These are phyloP conservation scores for Caenorhabditis imperialis DNA, from an alignment of 2,888 invertebrate genomes.

Conservation along the genomic window DNA sequence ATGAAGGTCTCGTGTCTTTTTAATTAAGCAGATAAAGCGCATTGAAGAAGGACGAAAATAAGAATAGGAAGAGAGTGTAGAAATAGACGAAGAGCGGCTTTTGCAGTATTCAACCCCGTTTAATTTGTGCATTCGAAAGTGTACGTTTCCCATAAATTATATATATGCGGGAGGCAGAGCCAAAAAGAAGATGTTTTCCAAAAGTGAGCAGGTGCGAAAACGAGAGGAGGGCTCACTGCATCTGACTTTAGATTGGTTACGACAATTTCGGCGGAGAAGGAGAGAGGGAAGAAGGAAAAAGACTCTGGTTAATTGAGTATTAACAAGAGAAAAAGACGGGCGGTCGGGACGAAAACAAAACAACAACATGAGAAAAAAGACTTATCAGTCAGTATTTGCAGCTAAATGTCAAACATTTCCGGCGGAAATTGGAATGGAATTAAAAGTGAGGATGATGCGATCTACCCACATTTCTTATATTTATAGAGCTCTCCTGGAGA, in stretches of 20 bases:
- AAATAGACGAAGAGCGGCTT: constrained; percentile 19
- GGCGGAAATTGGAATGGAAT: constrained; percentile 3
- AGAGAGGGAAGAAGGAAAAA: constrained; percentile 11
- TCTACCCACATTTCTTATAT: too few relatives aligned
- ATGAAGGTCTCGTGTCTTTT: constrained; percentile 8
- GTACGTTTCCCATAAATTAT: constrained; percentile 34
- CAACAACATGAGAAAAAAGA: too few relatives aligned
- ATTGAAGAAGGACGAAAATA: constrained; percentile 17
- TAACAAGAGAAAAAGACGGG: constrained; percentile 28
- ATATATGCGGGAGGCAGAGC: constrained; percentile 14
- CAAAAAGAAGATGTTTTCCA: constrained; percentile 14
- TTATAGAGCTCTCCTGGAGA: too few relatives aligned
- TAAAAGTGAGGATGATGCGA: constrained; percentile 11
- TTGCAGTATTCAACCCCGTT: too few relatives aligned
- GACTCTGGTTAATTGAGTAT: constrained; percentile 50
- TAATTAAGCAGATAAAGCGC: constrained; percentile 41
- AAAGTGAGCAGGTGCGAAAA: constrained; percentile 24
- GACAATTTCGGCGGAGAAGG: background rate
- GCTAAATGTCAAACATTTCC: background rate
- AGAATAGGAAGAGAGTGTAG: background rate
- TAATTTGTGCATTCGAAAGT: constrained; percentile 37
- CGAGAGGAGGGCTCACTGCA: background rate
- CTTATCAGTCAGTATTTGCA: too few relatives aligned
- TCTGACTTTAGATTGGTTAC: constrained; percentile 18
- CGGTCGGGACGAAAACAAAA: constrained; percentile 7